Evolutionary conservation across 2,113 vertebrate species (phyloP), one percentile per base, ranked within the genome.

Genomic region (Sander vitreus): DNA sequence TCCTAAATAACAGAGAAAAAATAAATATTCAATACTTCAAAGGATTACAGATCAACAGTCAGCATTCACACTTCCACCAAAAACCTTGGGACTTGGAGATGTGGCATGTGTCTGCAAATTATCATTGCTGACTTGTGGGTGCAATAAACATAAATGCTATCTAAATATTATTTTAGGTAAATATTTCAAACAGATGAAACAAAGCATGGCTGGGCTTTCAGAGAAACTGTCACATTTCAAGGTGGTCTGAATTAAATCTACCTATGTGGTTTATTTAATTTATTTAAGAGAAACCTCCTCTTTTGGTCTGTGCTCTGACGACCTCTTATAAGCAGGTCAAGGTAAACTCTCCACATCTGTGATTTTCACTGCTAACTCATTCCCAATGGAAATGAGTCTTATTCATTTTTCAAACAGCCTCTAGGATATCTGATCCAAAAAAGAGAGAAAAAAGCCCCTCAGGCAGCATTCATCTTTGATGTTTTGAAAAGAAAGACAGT

Each of bases 321-420:
- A 59, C n/a, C 68, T 76, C 76, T 57, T 65, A 23, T 73, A 86
- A 86, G 73, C 84, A 89, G 90, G 89, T 91, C 92, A 91, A 92
- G 89, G 87, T 92, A 89, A 89, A 81, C 63, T 64, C 85, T 76
- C 81, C 86, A 91, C 90, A 90, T 88, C 89, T 88, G 78, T 85
- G 85, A 84, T 86, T 91, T 88, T 82, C 85, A 50, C 68, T 58
- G 78, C 85, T 76, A 83, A 87, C 84, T 88, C 88, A 80, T 76
- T 92, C 93, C 89, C 93, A 78, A 81, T 92, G 90, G 92, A 93
- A 92, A 93, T 87, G 74, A 92, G 89, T 85, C 88, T 87, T 90
- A 88, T 93, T 92, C 85, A 91, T 90, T 92, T 94, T 91, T 91
- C 86, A 93, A 90, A 92, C 91, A 88, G 89, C 90, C 91, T 91